Percentiles rank a stretch among this genome's conserved stretches.
These are phyloP conservation scores for Anoplopoma fimbria DNA, from an alignment of 2,113 vertebrate species.

Conservation along the genomic window DNA sequence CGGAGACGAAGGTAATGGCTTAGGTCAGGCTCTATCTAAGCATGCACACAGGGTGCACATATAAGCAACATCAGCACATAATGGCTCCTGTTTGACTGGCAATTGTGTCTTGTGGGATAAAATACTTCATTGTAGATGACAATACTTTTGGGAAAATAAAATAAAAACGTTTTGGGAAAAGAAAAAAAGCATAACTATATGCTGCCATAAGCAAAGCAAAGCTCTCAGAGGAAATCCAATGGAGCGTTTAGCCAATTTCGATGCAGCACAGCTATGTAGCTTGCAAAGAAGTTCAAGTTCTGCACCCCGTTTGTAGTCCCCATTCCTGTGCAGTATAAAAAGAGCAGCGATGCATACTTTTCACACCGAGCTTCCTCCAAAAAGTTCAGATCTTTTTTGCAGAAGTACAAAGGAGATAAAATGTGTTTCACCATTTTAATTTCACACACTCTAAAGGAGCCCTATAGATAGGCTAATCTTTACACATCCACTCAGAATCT, in stretches of 20 bases:
- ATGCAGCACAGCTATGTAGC: not conserved
- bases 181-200: slow-evolving; percentile 6
- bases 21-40: slow-evolving; percentile 59
- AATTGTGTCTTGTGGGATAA: slow-evolving; percentile 57
- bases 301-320: not conserved
- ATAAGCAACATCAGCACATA: slow-evolving; percentile 67
- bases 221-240: slow-evolving; percentile 54
- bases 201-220: slow-evolving; percentile 7
- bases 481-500: slow-evolving; percentile 7
- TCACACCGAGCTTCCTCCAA: not conserved
- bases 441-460: slow-evolving; percentile 1
- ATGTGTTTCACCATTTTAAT: not conserved
- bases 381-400: not conserved
- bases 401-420: not conserved
- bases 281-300: slow-evolving; percentile 11
- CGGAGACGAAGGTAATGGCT: slow-evolving; percentile 64
- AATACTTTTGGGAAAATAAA: slow-evolving; percentile 24
- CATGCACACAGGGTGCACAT: slow-evolving; percentile 42
- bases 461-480: not conserved
- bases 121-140: slow-evolving; percentile 35
- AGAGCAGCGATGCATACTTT: not conserved
- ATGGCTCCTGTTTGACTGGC: slow-evolving; percentile 51
- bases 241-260: not conserved
- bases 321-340: not conserved
- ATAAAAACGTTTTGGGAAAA: not conserved